Base-by-base conservation (phyloP, 1,140 invertebrate species). In the Papilio polyxenes region DNA sequence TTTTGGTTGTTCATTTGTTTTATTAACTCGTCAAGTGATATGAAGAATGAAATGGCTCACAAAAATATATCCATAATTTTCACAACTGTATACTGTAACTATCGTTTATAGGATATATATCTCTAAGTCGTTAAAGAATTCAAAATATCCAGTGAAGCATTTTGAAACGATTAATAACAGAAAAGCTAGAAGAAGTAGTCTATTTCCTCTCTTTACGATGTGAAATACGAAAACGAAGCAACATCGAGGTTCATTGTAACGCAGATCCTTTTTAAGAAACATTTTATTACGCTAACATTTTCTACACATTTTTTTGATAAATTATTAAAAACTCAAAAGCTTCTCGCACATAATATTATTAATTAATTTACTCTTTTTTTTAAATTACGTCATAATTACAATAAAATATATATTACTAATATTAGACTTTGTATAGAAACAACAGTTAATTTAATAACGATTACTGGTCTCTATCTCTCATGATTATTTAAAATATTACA, bases 161-260 rank as follows among this genome's bases (percentile, higher is more conserved):
- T 65, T 65, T 23, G n/a, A 65, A 8, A 31, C 62, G 4, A 65
- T 3, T 10, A 11, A 65, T 65, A 31, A 65, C n/a, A 75, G 80
- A 84, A 80, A 80, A 82, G 72, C 79, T 51, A 83, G 84, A 83
- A 84, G n/a, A 82, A 65, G 81, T 82, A 80, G 72, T 7, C 7
- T 59, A n/a, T 83, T 82, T 48, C 56, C 75, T 82, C 82, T 84
- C 83, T 81, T 77, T 79, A 53, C 81, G 84, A 83, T 83, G 80
- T 87, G 87, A 88, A 87, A 87, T 82, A 78, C 80, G 81, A 78
- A 81, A 86, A 82, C 80, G 65, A 81, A 77, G 83, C 83, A 84
- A 85, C 86, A 87, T 84, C 84, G 86, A 85, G 87, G 84, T 85
- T 85, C 84, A 86, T 85, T 31, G 82, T 82, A 80, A 82, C 75